phyloP scores from a whole-genome alignment of 2,797 vertebrate genomes.

The Hafferia zeledoni region DNA sequence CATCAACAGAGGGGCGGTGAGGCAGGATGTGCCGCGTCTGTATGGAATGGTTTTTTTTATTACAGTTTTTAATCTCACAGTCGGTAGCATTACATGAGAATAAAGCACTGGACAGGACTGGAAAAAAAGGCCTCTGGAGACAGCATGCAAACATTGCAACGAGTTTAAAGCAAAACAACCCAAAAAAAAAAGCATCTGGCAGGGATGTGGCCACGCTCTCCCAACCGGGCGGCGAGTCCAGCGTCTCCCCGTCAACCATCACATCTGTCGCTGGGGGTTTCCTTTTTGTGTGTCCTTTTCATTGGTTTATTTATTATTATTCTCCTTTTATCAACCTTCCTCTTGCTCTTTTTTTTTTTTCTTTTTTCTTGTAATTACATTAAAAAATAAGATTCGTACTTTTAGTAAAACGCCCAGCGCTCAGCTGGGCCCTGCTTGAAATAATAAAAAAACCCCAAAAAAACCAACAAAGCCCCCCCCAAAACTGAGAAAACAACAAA shows the following conservation, averaged over 20 bases:
- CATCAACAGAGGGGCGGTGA: background rate
- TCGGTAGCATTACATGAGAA: conserved; percentile 80
- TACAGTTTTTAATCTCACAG: conserved; percentile 82
- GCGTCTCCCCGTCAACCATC: conserved; percentile 28
- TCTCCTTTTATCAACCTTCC: conserved; percentile 3
- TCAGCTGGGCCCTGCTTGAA: conserved; percentile 69
- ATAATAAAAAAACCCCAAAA: conserved; percentile 72
- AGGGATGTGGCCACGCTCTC: background rate
- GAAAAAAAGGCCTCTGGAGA: conserved; percentile 80
- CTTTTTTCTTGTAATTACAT: conserved; percentile 61
- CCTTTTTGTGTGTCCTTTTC: background rate
- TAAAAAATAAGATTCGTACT: conserved; percentile 83
- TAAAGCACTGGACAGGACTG: conserved; percentile 81
- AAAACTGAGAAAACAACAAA: background rate
- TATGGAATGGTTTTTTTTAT: conserved; percentile 79
- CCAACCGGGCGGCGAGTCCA: background rate
- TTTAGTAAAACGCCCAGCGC: conserved; percentile 76
- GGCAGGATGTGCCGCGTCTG: conserved; percentile 10
- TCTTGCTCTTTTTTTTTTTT: too few species aligned
- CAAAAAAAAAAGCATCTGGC: conserved; percentile 55
- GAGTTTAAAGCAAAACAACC: conserved; percentile 77
- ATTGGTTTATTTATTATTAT: conserved; percentile 48
- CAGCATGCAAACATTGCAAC: conserved; percentile 83
- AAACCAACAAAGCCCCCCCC: background rate
- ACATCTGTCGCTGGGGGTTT: conserved; percentile 49